Evolutionary conservation across 2,113 vertebrate species (phyloP).

Genomic region (Cyanistes caeruleus): DNA sequence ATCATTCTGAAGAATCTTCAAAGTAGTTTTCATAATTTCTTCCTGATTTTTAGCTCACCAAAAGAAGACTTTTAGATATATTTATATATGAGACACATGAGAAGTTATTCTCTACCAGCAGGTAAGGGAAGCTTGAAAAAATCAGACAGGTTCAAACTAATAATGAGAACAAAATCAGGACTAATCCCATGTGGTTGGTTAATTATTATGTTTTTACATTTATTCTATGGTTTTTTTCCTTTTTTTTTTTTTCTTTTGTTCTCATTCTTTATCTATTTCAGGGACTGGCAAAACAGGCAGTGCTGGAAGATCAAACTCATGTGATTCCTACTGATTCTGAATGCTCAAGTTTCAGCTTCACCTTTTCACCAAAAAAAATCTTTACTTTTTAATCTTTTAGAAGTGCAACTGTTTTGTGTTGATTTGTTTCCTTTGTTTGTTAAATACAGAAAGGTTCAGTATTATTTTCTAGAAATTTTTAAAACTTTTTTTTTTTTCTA

Average conservation of each 20-base stretch:
- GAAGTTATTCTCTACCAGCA: neutral
- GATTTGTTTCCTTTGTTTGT: neutral
- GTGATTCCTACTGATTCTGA: neutral
- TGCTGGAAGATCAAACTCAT: neutral
- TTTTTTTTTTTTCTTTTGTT: neutral
- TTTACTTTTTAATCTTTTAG: neutral
- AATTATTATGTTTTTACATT: neutral
- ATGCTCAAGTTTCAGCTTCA: neutral
- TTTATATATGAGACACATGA: neutral
- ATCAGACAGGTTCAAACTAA: neutral
- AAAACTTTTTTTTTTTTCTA: neutral
- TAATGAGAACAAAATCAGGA: neutral
- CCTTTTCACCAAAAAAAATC: neutral
- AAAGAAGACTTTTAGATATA: neutral
- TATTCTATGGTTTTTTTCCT: fast-evolving
- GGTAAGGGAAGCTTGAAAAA: neutral
- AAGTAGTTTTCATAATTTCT: neutral
- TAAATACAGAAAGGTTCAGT: neutral
- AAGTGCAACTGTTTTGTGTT: neutral
- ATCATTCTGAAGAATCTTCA: neutral
- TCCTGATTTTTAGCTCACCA: neutral
- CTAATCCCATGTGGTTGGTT: neutral
- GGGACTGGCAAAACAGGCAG: neutral
- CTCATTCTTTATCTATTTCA: neutral
- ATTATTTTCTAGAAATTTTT: neutral